Evolutionary conservation across 2,797 vertebrate genomes (phyloP).

Genomic region (Cynopterus sphinx): DNA sequence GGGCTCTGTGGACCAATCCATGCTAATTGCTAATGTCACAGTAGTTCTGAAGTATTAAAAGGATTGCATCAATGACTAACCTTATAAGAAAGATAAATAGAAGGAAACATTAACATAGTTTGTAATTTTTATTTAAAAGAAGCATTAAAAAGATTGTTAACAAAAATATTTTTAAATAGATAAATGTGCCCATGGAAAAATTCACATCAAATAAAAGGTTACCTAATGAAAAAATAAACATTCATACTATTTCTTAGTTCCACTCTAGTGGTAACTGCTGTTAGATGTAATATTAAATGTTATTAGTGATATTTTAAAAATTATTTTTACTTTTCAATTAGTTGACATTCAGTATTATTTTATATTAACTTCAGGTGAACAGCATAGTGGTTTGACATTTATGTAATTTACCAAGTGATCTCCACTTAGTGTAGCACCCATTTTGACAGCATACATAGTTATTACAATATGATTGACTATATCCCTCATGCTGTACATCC

Average conservation of each 20-base stretch:
- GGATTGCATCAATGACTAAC: background rate
- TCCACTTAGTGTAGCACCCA: too few species aligned
- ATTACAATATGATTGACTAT: too few species aligned
- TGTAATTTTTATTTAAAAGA: conserved; percentile 1
- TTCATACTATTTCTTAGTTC: background rate
- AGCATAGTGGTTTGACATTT: too few species aligned
- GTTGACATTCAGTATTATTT: too few species aligned
- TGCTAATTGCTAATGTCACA: background rate
- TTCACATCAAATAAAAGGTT: background rate
- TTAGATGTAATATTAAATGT: background rate
- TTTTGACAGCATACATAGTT: too few species aligned
- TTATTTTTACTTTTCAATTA: background rate
- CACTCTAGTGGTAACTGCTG: background rate
- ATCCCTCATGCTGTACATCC: too few species aligned
- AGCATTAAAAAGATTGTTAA: background rate
- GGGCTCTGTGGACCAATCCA: background rate
- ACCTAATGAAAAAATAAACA: background rate
- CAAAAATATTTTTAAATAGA: background rate
- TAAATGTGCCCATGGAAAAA: background rate
- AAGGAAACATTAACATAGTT: background rate
- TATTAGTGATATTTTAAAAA: background rate
- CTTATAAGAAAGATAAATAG: conserved; percentile 3
- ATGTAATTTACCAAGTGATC: too few species aligned
- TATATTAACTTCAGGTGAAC: too few species aligned
- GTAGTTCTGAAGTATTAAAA: background rate